Percentiles rank a stretch among this genome's conserved stretches.
These are phyloP conservation scores for Cheirogaleus major DNA, from an alignment of 2,797 vertebrate species.

Conservation along the genomic window DNA sequence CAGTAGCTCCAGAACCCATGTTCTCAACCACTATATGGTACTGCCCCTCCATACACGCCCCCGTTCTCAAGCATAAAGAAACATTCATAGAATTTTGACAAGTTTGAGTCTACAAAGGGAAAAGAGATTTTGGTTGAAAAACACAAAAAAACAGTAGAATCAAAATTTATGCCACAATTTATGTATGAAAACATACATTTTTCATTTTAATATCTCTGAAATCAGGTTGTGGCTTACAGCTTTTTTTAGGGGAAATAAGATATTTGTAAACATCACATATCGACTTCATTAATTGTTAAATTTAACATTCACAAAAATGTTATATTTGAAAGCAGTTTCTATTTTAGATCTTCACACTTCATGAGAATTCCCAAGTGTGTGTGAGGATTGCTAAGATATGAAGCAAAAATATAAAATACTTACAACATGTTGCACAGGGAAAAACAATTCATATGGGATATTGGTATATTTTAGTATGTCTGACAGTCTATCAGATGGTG, in stretches of 20 bases:
- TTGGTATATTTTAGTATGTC: background rate
- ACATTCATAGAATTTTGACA: background rate
- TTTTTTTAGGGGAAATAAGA: slow-evolving; percentile 2
- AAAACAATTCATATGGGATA: background rate
- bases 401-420: slow-evolving; percentile 33
- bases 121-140: background rate
- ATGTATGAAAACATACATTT: background rate
- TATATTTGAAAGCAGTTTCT: slow-evolving; percentile 47
- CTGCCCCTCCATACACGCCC: background rate
- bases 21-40: background rate
- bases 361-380: slow-evolving; percentile 1
- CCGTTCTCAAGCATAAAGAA: background rate
- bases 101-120: background rate
- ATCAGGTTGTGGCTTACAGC: background rate
- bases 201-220: background rate
- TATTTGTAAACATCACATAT: background rate
- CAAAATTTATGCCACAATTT: background rate
- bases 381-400: background rate
- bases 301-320: background rate
- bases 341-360: slow-evolving; percentile 20
- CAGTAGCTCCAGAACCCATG: background rate
- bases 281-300: background rate
- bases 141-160: background rate
- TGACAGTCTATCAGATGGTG: background rate
- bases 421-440: background rate